Evolutionary conservation across 2,888 invertebrate genomes (phyloP).

Genomic region (Cerastis leucographa): DNA sequence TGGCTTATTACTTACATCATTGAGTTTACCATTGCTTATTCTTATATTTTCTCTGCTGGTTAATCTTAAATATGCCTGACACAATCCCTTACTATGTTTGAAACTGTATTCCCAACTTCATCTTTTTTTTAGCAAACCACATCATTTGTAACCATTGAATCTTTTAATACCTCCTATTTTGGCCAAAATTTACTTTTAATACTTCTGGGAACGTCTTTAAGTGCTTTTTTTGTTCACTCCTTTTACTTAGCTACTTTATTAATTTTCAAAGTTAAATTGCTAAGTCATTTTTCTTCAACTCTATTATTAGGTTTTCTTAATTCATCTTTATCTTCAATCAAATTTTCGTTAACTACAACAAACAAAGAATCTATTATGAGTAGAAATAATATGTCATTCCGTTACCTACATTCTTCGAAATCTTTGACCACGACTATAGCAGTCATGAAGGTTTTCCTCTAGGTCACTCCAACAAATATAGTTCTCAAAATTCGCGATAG

Average conservation of each 20-base stretch:
- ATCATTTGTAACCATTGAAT: not conserved
- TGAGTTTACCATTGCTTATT: not conserved
- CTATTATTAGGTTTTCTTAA: not conserved
- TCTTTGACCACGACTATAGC: not conserved
- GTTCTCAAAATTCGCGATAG: constrained; percentile 18
- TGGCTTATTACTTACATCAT: constrained; percentile 23
- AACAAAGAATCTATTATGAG: not conserved
- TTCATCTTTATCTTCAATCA: not conserved
- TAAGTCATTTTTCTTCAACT: not conserved
- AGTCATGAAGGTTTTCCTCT: constrained; percentile 1
- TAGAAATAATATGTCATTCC: not conserved
- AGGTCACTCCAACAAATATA: constrained; percentile 9
- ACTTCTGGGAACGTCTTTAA: not conserved
- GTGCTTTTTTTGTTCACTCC: not conserved
- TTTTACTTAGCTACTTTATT: not conserved
- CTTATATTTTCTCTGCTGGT: not conserved
- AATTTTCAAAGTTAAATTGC: not conserved
- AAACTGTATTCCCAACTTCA: not conserved
- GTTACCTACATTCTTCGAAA: not conserved
- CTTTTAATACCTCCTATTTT: not conserved
- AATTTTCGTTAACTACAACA: not conserved
- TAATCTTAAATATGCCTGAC: not conserved
- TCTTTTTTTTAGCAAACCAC: not conserved
- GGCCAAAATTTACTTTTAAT: not conserved
- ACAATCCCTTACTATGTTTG: not conserved